These are phyloP conservation scores for Zoanthus sansibaricus DNA, from an alignment of 92 coral and sea anemone species.

Conservation along the genomic window DNA sequence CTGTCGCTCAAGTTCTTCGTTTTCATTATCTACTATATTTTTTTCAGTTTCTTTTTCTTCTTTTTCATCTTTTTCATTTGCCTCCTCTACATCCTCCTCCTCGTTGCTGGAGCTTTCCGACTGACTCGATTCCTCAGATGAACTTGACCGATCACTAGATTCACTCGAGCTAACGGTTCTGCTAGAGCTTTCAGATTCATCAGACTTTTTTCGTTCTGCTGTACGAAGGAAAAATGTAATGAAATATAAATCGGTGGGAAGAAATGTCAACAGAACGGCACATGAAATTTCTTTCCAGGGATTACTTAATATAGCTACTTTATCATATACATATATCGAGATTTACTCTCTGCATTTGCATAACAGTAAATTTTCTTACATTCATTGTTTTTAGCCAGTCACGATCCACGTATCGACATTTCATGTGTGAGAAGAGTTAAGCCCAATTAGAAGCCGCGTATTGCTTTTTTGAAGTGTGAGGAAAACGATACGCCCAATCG, in stretches of 20 bases:
- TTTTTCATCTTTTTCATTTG: constrained; percentile 39
- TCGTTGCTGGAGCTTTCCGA: constrained; percentile 33
- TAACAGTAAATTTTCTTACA: too few species aligned
- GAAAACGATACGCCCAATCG: too few species aligned
- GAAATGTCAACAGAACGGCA: not conserved
- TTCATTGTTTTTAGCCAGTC: too few species aligned
- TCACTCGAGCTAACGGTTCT: constrained; percentile 32
- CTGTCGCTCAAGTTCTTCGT: constrained; percentile 3
- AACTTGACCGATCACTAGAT: constrained; percentile 19
- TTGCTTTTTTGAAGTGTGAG: too few species aligned
- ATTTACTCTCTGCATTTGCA: too few species aligned
- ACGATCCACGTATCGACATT: too few species aligned
- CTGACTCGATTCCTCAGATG: constrained; percentile 22
- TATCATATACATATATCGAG: too few species aligned
- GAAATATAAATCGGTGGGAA: not conserved
- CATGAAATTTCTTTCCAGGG: not conserved
- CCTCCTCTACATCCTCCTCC: constrained; percentile 30
- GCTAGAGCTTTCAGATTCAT: constrained; percentile 17
- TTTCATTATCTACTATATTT: constrained; percentile 14
- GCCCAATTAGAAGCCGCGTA: too few species aligned
- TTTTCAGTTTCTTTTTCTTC: constrained; percentile 27
- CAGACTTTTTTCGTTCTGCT: constrained; percentile 25
- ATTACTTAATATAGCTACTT: too few species aligned
- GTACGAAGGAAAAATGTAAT: not conserved
- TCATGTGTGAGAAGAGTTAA: too few species aligned